Conservation (phyloP, 2,888 invertebrate genomes). For the Mongoloraphidia duomilia region DNA sequence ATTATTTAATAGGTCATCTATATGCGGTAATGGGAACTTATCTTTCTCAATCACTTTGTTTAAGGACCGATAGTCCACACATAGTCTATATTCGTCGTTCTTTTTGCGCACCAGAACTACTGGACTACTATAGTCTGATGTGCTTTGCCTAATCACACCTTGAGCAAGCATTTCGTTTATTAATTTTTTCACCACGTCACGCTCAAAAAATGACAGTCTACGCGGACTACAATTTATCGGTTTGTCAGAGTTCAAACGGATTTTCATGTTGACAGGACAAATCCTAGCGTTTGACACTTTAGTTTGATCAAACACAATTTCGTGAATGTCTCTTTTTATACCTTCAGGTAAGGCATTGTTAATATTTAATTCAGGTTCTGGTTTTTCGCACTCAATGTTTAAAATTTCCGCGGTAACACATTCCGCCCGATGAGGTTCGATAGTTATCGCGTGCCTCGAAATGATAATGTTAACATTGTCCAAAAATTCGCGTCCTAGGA, state of each 20-base stretch:
- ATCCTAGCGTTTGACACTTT: neutral
- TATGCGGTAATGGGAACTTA: constrained; percentile 4
- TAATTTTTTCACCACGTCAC: neutral
- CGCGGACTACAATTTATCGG: neutral
- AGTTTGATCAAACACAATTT: no score
- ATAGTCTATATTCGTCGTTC: constrained; percentile 3
- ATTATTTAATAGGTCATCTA: constrained; percentile 4
- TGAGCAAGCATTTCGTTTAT: neutral
- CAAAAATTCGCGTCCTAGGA: no score
- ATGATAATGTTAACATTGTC: no score
- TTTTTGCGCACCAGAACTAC: neutral
- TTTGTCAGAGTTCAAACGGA: neutral
- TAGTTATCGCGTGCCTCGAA: no score
- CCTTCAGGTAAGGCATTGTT: no score
- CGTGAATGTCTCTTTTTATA: no score
- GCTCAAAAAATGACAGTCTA: neutral
- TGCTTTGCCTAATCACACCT: neutral
- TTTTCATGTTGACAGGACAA: neutral
- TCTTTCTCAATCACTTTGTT: constrained; percentile 4
- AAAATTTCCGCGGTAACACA: no score
- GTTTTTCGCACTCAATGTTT: no score
- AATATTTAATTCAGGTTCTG: no score
- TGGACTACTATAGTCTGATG: neutral
- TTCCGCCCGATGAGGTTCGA: no score
- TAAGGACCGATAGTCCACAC: constrained; percentile 6